phyloP scores from a whole-genome alignment of 1,140 invertebrate genomes.

The Trichonephila clavata region DNA sequence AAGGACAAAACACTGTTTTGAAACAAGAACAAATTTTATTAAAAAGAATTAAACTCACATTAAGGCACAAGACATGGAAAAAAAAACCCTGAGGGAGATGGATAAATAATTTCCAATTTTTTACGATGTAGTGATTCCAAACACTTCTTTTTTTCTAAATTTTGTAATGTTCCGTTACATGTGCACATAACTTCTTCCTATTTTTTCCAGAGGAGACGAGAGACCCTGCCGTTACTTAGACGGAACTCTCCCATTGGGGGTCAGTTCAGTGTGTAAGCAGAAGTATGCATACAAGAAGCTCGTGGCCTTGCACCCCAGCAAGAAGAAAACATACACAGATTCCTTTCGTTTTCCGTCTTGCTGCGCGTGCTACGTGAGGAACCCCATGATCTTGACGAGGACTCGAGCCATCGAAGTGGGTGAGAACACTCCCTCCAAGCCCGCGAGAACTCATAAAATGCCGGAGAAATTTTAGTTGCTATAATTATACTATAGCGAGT shows the following conservation, averaged over 20 bases:
- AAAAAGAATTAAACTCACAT: too few species aligned
- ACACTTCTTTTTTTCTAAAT: too few species aligned
- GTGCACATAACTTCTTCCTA: background rate
- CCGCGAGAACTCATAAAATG: background rate
- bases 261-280: constrained; percentile 84
- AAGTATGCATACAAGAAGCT: constrained; percentile 85
- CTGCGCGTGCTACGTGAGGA: constrained; percentile 84
- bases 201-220: constrained; percentile 79
- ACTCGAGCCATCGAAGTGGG: background rate
- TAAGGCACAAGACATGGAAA: too few species aligned
- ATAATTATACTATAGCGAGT: too few species aligned
- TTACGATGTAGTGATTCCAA: too few species aligned
- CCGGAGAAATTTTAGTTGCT: background rate
- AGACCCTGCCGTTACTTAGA: constrained; percentile 79
- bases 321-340: constrained; percentile 82
- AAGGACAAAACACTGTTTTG: too few species aligned
- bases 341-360: constrained; percentile 84
- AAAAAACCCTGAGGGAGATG: too few species aligned
- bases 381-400: constrained; percentile 46
- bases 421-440: background rate
- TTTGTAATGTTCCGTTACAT: too few species aligned
- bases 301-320: constrained; percentile 81
- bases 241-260: constrained; percentile 81
- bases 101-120: too few species aligned
- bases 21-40: too few species aligned